Base-by-base conservation (phyloP, 2,888 invertebrate species). In the Nasonia oneida region DNA sequence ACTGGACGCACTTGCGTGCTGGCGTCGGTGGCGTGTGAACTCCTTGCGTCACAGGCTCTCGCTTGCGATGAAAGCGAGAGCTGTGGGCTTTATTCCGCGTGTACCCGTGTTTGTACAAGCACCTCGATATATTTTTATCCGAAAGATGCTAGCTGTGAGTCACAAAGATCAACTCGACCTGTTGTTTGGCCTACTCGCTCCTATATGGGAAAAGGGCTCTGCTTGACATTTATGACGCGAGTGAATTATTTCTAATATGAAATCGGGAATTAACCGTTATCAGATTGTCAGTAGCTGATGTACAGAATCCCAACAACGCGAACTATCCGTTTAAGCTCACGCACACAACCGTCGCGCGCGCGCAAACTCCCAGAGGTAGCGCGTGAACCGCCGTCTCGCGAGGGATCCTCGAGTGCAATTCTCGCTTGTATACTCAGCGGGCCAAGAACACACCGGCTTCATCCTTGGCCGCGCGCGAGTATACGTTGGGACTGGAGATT, bases 61-160 rank as follows among this genome's bases (percentile, higher is more conserved):
- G 39, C 18, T 71, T 50, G 1, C 50, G 18, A 42, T 29, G 42
- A 47, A 57, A 79, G 33, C n/a, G 15, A 33, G 79, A 47, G 42
- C 77, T 42, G 29, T 29, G 39, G 37, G 70, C n/a, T 47, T n/a
- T 33, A 5, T 75, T 39, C 73, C 73, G 39, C 18, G n/a, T n/a
- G 10, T 75, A 23, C 29, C 10, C 23, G 12, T 23, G 50, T 73
- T 92, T 92, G 90, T 90, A 91, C 90, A 91, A 91, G 90, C 90
- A 88, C 88, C 89, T 89, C 89, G 90, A 90, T 91, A 84, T 78
- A 91, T 90, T 92, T 91, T 91, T 91, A 90, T 92, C 90, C 90
- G 89, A 90, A 90, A 89, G 89, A 90, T 85, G 53, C 15, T 61
- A 18, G 39, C 74, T 89, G 87, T 92, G 92, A 92, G 90, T 92